phyloP scores from a whole-genome alignment of 2,113 vertebrate genomes.

The Oreochromis niloticus region DNA sequence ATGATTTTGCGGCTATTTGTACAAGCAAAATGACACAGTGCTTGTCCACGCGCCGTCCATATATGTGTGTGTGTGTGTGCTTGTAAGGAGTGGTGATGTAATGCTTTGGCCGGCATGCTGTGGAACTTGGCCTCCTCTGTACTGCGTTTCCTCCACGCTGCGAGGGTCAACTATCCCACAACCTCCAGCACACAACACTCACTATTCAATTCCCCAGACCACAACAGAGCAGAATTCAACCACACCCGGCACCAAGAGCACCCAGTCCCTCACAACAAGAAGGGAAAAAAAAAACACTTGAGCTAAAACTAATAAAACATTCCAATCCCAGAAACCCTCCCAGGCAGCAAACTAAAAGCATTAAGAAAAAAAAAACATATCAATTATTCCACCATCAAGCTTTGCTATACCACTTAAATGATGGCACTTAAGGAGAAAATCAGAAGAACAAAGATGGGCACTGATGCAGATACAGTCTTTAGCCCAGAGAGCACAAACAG shows the following conservation, averaged over 20 bases:
- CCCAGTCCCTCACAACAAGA: constrained; percentile 33
- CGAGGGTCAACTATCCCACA: constrained; percentile 66
- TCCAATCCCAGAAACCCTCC: constrained; percentile 24
- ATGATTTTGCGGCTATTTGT: background rate
- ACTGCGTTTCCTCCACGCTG: constrained; percentile 61
- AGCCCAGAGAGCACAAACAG: constrained; percentile 59
- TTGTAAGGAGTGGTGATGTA: constrained; percentile 58
- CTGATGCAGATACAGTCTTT: constrained; percentile 54
- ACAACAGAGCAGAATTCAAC: constrained; percentile 64
- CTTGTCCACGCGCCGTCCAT: background rate
- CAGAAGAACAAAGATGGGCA: constrained; percentile 51
- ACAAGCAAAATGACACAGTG: constrained; percentile 26
- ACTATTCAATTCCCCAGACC: constrained; percentile 60
- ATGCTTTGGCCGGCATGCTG: constrained; percentile 58
- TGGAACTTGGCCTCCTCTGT: constrained; percentile 68
- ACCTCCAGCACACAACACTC: constrained; percentile 63
- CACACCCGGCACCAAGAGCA: constrained; percentile 56
- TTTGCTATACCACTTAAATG: constrained; percentile 45
- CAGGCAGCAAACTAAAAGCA: constrained; percentile 37
- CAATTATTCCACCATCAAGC: constrained; percentile 19
- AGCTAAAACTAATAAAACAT: constrained; percentile 52
- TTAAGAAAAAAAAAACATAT: constrained; percentile 21
- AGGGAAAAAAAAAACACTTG: constrained; percentile 20
- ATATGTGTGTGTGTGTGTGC: background rate
- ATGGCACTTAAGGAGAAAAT: constrained; percentile 53